Conservation (phyloP, 2,888 invertebrate species). For the Chymomyza amoena region DNA sequence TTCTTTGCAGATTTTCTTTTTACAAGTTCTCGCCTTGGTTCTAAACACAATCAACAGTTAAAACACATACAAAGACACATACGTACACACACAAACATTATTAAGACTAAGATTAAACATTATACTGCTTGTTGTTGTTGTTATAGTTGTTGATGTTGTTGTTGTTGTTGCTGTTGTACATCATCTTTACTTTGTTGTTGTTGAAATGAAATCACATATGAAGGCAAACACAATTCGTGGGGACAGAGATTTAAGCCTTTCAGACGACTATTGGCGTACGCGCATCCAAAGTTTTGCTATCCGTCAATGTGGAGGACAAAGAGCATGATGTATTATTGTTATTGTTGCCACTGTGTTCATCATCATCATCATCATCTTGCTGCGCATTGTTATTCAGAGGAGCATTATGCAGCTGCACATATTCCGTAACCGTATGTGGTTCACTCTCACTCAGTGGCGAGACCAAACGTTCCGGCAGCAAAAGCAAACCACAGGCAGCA, state of each 20-base stretch:
- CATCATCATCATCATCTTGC: slow-evolving; percentile 39
- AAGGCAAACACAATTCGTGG: slow-evolving; percentile 20
- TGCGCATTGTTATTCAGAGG: slow-evolving; percentile 26
- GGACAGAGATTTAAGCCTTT: slow-evolving; percentile 14
- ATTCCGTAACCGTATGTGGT: slow-evolving; percentile 63
- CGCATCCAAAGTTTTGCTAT: slow-evolving; percentile 77
- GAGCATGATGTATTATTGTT: slow-evolving; percentile 76
- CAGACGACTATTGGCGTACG: slow-evolving; percentile 77
- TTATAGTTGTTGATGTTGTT: slow-evolving; percentile 24
- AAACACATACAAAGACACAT: slow-evolving; percentile 32
- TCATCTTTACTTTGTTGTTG: slow-evolving; percentile 13
- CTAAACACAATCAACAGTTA: not conserved
- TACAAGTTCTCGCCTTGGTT: slow-evolving; percentile 6
- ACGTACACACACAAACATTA: slow-evolving; percentile 58
- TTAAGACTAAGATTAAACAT: slow-evolving; percentile 62
- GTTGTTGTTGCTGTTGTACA: slow-evolving; percentile 14
- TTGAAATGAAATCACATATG: slow-evolving; percentile 59
- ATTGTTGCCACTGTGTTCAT: slow-evolving; percentile 47
- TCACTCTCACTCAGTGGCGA: slow-evolving; percentile 47
- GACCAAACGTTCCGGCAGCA: slow-evolving; percentile 32
- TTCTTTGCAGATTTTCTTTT: not conserved
- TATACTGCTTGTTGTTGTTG: slow-evolving; percentile 50
- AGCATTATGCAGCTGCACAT: slow-evolving; percentile 64
- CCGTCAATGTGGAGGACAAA: slow-evolving; percentile 75
- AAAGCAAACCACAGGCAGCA: slow-evolving; percentile 17